phyloP scores from a whole-genome alignment of 2,797 vertebrate species.

The Sus cebifrons region DNA sequence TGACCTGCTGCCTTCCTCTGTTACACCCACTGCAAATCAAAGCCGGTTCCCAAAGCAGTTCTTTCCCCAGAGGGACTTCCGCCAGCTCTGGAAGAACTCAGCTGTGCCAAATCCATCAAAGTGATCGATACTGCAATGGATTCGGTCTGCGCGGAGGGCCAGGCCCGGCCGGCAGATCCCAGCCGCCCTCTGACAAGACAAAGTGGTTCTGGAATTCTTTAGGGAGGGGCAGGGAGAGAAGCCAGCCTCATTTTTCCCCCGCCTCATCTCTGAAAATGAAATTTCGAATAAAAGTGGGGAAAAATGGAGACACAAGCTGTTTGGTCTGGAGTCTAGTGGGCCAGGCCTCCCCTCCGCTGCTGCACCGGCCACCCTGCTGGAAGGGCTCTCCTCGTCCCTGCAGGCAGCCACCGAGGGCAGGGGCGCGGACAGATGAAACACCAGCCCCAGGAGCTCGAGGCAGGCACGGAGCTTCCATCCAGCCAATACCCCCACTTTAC shows the following conservation, averaged over 20 bases:
- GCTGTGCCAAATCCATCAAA: neutral
- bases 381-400: neutral
- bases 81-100: neutral
- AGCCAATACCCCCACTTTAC: neutral
- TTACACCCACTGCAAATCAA: fast-evolving
- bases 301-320: neutral
- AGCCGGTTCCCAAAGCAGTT: neutral
- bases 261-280: slow-evolving; percentile 59
- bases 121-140: neutral
- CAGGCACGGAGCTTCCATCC: fast-evolving
- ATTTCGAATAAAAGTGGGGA: slow-evolving; percentile 1
- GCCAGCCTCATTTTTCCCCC: neutral
- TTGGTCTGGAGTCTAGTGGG: neutral
- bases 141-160: neutral
- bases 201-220: slow-evolving; percentile 21
- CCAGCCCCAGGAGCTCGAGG: neutral
- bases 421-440: fast-evolving
- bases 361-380: fast-evolving
- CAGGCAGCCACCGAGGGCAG: neutral
- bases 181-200: slow-evolving; percentile 8
- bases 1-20: neutral
- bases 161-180: neutral
- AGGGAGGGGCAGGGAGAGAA: neutral
- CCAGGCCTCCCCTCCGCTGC: fast-evolving
- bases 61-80: neutral